Evolutionary conservation across 2,113 vertebrate genomes (phyloP), one percentile per base, ranked within the genome.

Genomic region (Orthochromis indermauri): DNA sequence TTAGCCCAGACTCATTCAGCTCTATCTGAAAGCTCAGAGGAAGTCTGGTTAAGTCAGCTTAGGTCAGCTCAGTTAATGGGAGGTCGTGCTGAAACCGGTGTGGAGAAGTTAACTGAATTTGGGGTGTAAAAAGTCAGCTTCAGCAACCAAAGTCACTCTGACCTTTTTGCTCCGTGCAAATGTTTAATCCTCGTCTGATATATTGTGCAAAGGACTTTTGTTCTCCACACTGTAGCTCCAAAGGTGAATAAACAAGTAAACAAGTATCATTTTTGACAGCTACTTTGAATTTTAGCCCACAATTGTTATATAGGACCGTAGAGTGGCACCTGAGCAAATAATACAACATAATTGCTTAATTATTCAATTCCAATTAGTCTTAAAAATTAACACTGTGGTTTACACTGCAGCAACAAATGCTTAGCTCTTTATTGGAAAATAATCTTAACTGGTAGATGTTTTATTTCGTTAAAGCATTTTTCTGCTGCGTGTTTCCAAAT

Each of bases 21-120:
- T 91, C 76, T 47, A 63, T 88, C 51, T 51, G 37, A 85, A 89
- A 89, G 90, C 91, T 90, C 87, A 86, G n/a, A 53, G 76, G 45
- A 90, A 90, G 87, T 90, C 83, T 78, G 53, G 76, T 88, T 87
- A 88, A 94, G 89, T 85, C 91, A 51, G 85, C 90, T 92, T 87
- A 89, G 86, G 73, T 89, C 51, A 53, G 84, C 71, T 87, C 71
- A 33, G 57, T 91, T 93, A 93, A 94, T 86, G 3, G 63, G 13
- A 84, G 55, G 73, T 59, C 84, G 12, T 10, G 53, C 37, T 24
- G 80, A 71, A 82, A 79, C 61, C 28, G 12, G 61, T 37, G 85
- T 53, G 31, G 81, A 84, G 61, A 63, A 84, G 90, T 90, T 93
- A 89, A 90, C 88, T 87, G 66, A 90, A 86, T 90, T 80, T 61